Evolutionary conservation across 2,888 invertebrate species (phyloP).

Genomic region (Clitarchus hookeri): DNA sequence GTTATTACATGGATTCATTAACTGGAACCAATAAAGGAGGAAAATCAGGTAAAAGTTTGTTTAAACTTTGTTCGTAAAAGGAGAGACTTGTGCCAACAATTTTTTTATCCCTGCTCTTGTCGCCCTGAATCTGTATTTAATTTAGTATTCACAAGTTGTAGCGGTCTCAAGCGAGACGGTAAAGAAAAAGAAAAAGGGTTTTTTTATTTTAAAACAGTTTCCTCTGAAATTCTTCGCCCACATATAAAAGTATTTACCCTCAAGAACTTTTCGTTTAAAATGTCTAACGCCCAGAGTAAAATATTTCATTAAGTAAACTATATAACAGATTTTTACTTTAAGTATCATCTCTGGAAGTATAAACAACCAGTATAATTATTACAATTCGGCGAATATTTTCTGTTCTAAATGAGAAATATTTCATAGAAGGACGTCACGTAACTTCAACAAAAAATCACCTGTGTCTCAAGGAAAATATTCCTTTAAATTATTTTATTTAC

Average conservation of each 20-base stretch:
- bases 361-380: no score
- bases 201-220: not conserved
- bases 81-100: not conserved
- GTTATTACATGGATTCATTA: not conserved
- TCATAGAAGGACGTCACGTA: no score
- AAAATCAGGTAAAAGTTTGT: not conserved
- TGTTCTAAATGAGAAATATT: no score
- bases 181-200: not conserved
- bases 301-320: no score
- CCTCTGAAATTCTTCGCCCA: not conserved
- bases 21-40: not conserved
- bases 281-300: no score
- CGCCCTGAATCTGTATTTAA: not conserved
- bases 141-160: not conserved
- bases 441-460: no score
- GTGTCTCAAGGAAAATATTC: no score
- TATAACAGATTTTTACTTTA: no score
- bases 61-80: not conserved
- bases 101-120: not conserved
- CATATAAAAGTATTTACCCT: not conserved
- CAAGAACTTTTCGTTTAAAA: not conserved
- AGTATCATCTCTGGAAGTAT: no score
- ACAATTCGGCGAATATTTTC: no score
- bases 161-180: not conserved
- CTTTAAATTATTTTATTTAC: no score